Percentiles rank a stretch among this genome's conserved stretches.
These are phyloP conservation scores for Drosophila busckii DNA, from an alignment of 1,140 invertebrate species.

Conservation along the genomic window DNA sequence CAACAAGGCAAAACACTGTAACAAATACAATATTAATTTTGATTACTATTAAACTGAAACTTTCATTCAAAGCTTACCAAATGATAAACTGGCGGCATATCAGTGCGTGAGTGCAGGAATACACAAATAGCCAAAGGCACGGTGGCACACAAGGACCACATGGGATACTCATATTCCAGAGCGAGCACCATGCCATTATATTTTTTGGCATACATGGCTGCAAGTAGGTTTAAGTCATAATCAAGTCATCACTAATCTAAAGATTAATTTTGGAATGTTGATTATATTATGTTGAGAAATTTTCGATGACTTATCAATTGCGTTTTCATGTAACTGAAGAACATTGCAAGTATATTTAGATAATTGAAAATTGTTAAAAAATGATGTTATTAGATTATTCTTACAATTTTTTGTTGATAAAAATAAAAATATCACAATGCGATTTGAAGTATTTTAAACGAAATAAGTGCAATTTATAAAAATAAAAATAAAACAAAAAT, in stretches of 20 bases:
- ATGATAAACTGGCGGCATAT: constrained; percentile 46
- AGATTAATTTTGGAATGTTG: no score
- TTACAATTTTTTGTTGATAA: no score
- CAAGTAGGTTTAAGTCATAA: no score
- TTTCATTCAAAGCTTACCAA: constrained; percentile 13
- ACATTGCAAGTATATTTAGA: no score
- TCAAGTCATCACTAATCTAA: no score
- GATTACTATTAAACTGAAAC: background rate
- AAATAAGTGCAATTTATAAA: no score
- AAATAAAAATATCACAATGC: no score
- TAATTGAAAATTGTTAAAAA: background rate
- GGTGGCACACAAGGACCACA: constrained; percentile 25
- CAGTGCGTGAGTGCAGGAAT: constrained; percentile 37
- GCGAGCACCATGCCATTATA: constrained; percentile 20
- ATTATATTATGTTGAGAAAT: no score
- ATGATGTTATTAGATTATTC: background rate
- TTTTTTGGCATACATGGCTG: constrained; percentile 8
- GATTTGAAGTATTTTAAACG: no score
- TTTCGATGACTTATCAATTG: no score
- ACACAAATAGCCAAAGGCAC: constrained; percentile 26
- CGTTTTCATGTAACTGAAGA: no score
- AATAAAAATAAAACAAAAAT: background rate
- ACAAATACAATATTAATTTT: background rate
- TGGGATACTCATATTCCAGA: background rate
- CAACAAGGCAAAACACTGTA: constrained; percentile 8